Base-by-base conservation (phyloP, 2,888 invertebrate genomes). In the Thereva nobilitata region DNA sequence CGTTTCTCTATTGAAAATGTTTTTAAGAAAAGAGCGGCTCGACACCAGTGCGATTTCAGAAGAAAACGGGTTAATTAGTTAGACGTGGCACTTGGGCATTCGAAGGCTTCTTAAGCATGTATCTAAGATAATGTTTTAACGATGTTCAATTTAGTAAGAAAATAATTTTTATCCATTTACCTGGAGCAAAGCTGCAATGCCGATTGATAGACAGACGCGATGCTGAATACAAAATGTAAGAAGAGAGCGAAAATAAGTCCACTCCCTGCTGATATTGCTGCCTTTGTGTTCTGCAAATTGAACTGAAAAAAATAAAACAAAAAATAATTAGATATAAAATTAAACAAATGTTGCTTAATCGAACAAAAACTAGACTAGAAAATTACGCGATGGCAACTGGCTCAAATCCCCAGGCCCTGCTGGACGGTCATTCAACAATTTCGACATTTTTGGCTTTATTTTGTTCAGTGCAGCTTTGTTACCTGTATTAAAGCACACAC, bases 191-290 rank as follows among this genome's bases (percentile, higher is more conserved):
- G 74, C 70, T 78, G 76, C 49, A 78, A 71, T 35, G 80, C 79
- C 61, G 79, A 78, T 59, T 79, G 76, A 69, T 80, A 81, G 10
- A 81, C 80, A 0, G 80, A 80, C 35, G 78, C 75, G 59, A 81
- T 76, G 71, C 80, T 80, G 12, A 80, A 76, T 40, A 79, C 74
- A 56, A 80, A 77, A 71, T 81, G 80, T 54, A 81, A 68, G 68
- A 77, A 76, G 8, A 81, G 72, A 4, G 78, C 73, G 64, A 80
- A 78, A 59, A 80, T 76, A 61, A 81, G 70, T 44, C 78, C 79
- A 67, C 76, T 78, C 54, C 78, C 79, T 45, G 80, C 80, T 12
- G 79, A 78, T 64, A 81, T 76, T 69, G 78, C 77, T 53, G 75
- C 76, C 69, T 77, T 76, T 59, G 76, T 71, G 70, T 76, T 76